Evolutionary conservation across 2,113 vertebrate genomes (phyloP).

Genomic region (Anarhynchus alexandrinus): DNA sequence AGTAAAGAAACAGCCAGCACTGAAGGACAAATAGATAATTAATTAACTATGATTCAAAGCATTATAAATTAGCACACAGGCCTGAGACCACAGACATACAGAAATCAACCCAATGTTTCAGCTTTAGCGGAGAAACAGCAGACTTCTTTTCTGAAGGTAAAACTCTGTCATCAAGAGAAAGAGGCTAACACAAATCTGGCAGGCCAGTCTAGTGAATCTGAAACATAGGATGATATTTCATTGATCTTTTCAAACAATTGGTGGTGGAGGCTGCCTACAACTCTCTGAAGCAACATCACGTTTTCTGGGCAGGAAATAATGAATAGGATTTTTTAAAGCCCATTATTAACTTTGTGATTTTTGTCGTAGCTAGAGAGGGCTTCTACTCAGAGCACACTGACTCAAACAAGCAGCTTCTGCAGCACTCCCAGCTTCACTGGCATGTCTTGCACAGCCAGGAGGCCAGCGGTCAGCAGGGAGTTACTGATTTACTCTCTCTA

Average conservation of each 20-base stretch:
- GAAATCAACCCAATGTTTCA: not conserved
- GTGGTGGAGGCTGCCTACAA: not conserved
- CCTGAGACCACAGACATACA: not conserved
- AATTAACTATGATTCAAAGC: slow-evolving; percentile 2
- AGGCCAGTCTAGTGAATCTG: not conserved
- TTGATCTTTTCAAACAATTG: not conserved
- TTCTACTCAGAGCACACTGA: not conserved
- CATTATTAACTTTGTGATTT: not conserved
- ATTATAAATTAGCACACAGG: not conserved
- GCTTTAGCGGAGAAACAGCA: not conserved
- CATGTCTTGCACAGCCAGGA: not conserved
- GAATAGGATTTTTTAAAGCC: not conserved
- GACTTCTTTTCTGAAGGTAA: not conserved
- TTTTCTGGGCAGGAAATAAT: not conserved
- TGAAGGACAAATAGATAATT: slow-evolving; percentile 48
- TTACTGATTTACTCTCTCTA: not conserved
- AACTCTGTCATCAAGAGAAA: not conserved
- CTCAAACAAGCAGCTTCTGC: not conserved
- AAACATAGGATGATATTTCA: not conserved
- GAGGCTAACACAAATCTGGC: not conserved
- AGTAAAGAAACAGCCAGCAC: slow-evolving; percentile 93
- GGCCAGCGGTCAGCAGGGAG: not conserved
- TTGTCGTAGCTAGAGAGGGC: not conserved
- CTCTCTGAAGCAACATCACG: not conserved
- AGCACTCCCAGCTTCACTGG: not conserved